Evolutionary conservation across 1,140 invertebrate genomes (phyloP), one percentile per base, ranked within the genome.

Genomic region (Aphidius ervi): DNA sequence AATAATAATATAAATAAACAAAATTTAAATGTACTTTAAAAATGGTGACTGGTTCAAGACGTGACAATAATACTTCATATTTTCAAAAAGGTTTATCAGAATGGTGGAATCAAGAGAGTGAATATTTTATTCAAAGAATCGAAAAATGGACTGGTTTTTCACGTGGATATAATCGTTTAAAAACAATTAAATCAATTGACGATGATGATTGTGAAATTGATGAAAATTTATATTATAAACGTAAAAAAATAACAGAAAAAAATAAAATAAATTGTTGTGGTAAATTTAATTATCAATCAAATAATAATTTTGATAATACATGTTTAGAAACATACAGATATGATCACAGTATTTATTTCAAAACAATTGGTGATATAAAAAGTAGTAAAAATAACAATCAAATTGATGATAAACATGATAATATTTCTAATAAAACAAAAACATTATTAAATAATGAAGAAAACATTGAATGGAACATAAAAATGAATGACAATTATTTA

Each of bases 341-440:
- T 56, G 78, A 80, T 46, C 77, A 79, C 52, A 80, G 78, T 42
- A 79, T 80, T 47, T 80, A 80, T 40, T 80, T 80, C 55, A 78
- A 80, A 62, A 80, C 76, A 0, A 69, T 80, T 8, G 78, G 77
- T 1, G 78, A 78, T 40, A 68, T 75, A 0, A 69, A 46, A 23
- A 69, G 46, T 16, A 62, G 61, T 7, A 73, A 69, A 43, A 70
- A 46, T 8, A 39, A 64, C 3, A 52, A 59, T 4, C 39, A 49
- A 9, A 1, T 31, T 3, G 56, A 50, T 9, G 41, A 20, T 6
- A 31, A 54, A 42, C 48, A 59, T 40, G 9, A 31, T 47, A 45
- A 23, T 8, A 46, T 9, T 46, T 37, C n/a, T 16, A 16, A 16
- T 16, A 16, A 16, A 16, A 16, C 16, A 16, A 16, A 16, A 16